Conservation (phyloP, 2,888 invertebrate genomes). For the Pseudococcus viburni region DNA sequence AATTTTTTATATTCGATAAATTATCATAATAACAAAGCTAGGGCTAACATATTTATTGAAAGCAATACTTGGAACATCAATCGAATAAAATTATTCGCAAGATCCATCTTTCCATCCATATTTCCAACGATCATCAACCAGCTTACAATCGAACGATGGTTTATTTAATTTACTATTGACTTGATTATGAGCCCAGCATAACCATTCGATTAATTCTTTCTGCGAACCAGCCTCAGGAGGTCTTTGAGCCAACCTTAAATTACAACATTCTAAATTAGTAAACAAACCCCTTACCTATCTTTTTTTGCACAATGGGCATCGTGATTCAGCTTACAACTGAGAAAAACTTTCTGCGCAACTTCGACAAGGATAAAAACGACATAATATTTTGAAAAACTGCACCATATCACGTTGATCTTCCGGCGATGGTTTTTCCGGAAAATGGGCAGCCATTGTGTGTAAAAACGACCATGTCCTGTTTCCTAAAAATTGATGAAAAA, state of each 20-base stretch:
- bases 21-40: neutral
- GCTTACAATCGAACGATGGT: constrained; percentile 90
- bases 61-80: neutral
- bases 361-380: constrained; percentile 93
- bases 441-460: constrained; percentile 97
- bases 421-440: constrained; percentile 85
- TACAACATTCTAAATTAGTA: neutral
- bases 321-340: constrained; percentile 83
- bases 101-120: constrained; percentile 97
- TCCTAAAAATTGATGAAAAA: constrained; percentile 71
- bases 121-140: constrained; percentile 92
- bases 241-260: constrained; percentile 76
- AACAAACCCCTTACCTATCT: neutral
- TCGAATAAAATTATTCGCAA: constrained; percentile 76
- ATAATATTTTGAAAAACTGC: constrained; percentile 85
- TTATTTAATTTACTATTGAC: constrained; percentile 93
- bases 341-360: constrained; percentile 90
- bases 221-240: constrained; percentile 83
- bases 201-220: constrained; percentile 84
- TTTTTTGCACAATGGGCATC: too few relatives aligned
- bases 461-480: constrained; percentile 92
- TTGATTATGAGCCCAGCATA: constrained; percentile 92
- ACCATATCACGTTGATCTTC: constrained; percentile 83
- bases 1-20: neutral
- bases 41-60: neutral